Base-by-base conservation (phyloP, 2,113 vertebrate species). In the Ia io region DNA sequence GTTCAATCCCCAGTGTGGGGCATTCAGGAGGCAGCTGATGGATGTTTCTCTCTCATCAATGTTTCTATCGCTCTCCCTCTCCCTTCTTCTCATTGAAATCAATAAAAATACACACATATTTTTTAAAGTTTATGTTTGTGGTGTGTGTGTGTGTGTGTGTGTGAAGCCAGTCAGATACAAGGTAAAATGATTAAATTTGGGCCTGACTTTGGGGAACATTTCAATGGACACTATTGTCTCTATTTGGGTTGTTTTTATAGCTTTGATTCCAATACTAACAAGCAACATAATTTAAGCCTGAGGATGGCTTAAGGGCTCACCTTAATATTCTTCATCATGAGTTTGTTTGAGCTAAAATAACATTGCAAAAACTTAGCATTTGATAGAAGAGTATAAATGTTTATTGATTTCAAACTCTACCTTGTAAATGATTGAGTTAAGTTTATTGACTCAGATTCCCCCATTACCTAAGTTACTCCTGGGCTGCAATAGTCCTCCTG, bases 381-480 rank as follows among this genome's bases (percentile, higher is more conserved):
- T 76, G 35, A 80, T 70, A 65, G 20, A 89, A 95, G 22, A 85
- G 40, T 91, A 32, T 83, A 91, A 95, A 77, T n/a, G 32, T 40
- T 90, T 91, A 94, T 80, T 87, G 49, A 96, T 84, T 95, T 89
- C 37, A 73, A 49, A 79, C 16, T 70, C 42, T 91, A 76, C 28
- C 70, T 84, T 65, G 32, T 76, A 89, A 82, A 87, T 89, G 23
- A 51, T 49, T 71, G 30, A 89, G 67, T 80, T 96, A 86, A 94
- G n/a, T 40, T 25, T n/a, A 18, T 51, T 89, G 69, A 79, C 73
- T 37, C 13, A 71, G n/a, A 67, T 37, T 53, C 1, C 17, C 11
- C 28, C 42, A 35, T 65, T 74, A 61, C 32, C 28, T 44, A 30
- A 35, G 37, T 90, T 65, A 51, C 6, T 91, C 6, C 22, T 63